These are phyloP conservation scores for Scrobipalpa costella DNA, from an alignment of 2,888 invertebrate genomes.

Conservation along the genomic window DNA sequence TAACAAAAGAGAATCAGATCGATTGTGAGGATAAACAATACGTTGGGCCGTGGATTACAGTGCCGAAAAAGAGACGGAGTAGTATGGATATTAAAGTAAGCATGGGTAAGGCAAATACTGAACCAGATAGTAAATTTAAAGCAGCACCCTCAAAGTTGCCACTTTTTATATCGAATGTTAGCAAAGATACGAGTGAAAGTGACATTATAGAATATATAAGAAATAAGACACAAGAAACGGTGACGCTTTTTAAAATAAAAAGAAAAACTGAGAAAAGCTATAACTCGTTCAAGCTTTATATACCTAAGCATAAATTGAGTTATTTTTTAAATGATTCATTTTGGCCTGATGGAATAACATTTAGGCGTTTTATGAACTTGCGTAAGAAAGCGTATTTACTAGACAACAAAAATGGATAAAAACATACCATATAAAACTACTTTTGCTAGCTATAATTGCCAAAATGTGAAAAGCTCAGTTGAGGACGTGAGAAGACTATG, in stretches of 20 bases:
- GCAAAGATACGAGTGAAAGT: conserved; percentile 1
- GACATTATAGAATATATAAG: conserved; percentile 21
- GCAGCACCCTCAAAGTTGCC: background rate
- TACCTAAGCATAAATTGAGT: conserved; percentile 1
- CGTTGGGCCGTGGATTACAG: too few relatives aligned
- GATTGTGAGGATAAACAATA: too few relatives aligned
- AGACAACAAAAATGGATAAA: background rate
- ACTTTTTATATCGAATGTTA: conserved; percentile 14
- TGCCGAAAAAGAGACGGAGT: background rate
- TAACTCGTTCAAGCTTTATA: conserved; percentile 22
- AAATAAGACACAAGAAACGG: background rate
- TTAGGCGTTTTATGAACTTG: conserved; percentile 18
- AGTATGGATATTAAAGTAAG: background rate
- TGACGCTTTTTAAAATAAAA: conserved; percentile 13
- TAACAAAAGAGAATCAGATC: too few relatives aligned
- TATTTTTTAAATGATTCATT: background rate
- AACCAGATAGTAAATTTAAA: conserved; percentile 5
- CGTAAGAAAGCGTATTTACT: background rate
- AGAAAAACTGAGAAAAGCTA: conserved; percentile 18
- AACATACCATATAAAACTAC: background rate
- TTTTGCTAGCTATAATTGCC: conserved; percentile 12
- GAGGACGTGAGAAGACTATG: background rate
- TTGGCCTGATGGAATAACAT: conserved; percentile 20
- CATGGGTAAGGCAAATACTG: background rate
- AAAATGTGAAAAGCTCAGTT: conserved; percentile 8